Percentiles rank a stretch among this genome's conserved stretches.
phyloP scores from a whole-genome alignment of 2,797 vertebrate species.

The Hybognathus amarus region DNA sequence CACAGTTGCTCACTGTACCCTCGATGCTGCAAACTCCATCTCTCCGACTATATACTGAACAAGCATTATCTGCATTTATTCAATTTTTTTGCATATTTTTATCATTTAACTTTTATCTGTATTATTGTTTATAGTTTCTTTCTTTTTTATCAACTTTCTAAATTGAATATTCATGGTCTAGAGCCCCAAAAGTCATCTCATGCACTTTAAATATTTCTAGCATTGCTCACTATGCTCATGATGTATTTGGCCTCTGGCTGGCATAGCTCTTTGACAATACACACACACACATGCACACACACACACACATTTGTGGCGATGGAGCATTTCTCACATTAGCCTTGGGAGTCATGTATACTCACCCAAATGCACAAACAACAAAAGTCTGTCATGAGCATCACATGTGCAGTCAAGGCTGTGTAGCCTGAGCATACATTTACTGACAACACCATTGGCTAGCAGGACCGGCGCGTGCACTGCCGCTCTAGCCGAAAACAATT shows the following conservation, averaged over 20 bases:
- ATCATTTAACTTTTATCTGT: not conserved
- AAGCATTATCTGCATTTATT: not conserved
- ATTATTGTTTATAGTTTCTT: not conserved
- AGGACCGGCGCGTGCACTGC: no score
- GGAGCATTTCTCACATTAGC: not conserved
- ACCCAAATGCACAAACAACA: not conserved
- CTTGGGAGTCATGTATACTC: not conserved
- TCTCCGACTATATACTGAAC: not conserved
- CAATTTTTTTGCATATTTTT: not conserved
- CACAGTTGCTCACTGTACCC: not conserved
- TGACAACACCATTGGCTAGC: constrained; percentile 35
- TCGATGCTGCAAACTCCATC: not conserved
- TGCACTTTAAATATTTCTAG: not conserved
- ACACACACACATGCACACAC: not conserved
- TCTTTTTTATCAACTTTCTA: not conserved
- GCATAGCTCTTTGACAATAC: not conserved
- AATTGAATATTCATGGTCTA: not conserved
- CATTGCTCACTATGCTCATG: not conserved
- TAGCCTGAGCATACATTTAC: constrained; percentile 3
- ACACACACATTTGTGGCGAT: not conserved
- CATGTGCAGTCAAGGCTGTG: not conserved
- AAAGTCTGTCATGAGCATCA: not conserved
- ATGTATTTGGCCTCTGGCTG: constrained; percentile 6
- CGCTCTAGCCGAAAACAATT: no score
- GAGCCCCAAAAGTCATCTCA: not conserved